A percentile compares a stretch with the other conserved stretches of the same genome.
phyloP scores from a whole-genome alignment of 2,797 vertebrate species.

The Protosalanx chinensis region DNA sequence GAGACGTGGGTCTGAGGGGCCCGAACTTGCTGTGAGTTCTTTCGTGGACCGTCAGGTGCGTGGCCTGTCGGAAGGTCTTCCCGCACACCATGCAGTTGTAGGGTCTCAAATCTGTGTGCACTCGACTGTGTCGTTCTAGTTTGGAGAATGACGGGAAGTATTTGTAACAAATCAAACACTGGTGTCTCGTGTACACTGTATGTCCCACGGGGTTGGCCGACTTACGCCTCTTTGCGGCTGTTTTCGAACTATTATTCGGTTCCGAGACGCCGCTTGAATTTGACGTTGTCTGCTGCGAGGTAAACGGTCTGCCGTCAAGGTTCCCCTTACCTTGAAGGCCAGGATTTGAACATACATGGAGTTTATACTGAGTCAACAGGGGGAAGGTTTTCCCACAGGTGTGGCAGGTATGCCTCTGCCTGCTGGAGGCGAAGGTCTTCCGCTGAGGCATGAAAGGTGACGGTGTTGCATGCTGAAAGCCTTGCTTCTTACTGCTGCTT shows the following conservation, averaged over 20 bases:
- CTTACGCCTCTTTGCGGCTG: background rate
- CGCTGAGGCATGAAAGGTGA: background rate
- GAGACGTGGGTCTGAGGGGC: conserved; percentile 7
- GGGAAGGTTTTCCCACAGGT: background rate
- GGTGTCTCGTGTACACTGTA: conserved; percentile 48
- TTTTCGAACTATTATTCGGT: background rate
- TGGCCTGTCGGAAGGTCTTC: conserved; percentile 75
- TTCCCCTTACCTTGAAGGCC: background rate
- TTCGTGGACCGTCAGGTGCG: conserved; percentile 77
- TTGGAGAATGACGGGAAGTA: conserved; percentile 76
- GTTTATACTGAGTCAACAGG: background rate
- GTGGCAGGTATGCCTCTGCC: background rate
- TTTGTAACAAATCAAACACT: conserved; percentile 75
- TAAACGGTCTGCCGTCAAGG: background rate
- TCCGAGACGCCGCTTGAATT: background rate
- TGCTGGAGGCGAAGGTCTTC: background rate
- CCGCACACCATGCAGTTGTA: conserved; percentile 75
- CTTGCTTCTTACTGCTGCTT: background rate
- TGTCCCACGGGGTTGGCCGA: background rate
- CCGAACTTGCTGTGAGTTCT: conserved; percentile 32
- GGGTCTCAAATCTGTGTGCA: conserved; percentile 76
- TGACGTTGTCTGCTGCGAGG: background rate
- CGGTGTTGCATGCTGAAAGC: conserved; percentile 1
- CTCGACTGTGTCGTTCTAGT: conserved; percentile 75
- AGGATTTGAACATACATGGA: background rate